These are phyloP conservation scores for Smittia aterrima DNA, from an alignment of 2,888 invertebrate genomes.

Conservation along the genomic window DNA sequence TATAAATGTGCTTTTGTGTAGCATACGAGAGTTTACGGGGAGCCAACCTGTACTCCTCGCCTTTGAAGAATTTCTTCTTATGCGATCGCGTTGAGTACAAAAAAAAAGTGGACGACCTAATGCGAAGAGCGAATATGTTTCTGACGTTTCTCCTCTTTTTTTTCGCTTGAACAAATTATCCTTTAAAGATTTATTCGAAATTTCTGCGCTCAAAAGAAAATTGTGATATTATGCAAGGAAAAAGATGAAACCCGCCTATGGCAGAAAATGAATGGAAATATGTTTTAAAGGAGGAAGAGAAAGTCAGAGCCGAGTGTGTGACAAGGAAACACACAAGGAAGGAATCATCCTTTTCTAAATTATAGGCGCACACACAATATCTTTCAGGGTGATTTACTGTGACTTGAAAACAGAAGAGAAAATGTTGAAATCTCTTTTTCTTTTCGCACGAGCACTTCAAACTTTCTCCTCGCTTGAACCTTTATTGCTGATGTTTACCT, in stretches of 20 bases:
- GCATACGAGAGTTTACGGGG: too few relatives aligned
- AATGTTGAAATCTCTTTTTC: slow-evolving; percentile 14
- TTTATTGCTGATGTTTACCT: slow-evolving; percentile 9
- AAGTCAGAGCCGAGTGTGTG: neutral
- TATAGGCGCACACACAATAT: slow-evolving; percentile 21
- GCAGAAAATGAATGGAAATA: slow-evolving; percentile 9
- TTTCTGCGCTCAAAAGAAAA: neutral
- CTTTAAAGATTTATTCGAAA: slow-evolving; percentile 17
- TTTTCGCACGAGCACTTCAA: neutral
- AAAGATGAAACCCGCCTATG: neutral
- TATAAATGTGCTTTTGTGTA: slow-evolving; percentile 32
- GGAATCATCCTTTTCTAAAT: slow-evolving; percentile 20
- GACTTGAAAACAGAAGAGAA: neutral
- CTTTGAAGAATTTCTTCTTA: too few relatives aligned
- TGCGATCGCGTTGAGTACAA: neutral
- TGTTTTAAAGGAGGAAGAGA: neutral
- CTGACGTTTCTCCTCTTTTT: slow-evolving; percentile 1
- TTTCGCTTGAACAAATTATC: neutral
- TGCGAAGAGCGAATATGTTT: slow-evolving; percentile 6
- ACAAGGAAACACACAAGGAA: neutral
- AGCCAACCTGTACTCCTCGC: too few relatives aligned
- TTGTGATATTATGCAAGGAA: slow-evolving; percentile 1
- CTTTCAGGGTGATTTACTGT: slow-evolving; percentile 13
- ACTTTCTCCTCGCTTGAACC: neutral
- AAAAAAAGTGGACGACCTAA: slow-evolving; percentile 17